A percentile compares a stretch with the other conserved stretches of the same genome.
These are phyloP conservation scores for Tetropium fuscum DNA, from an alignment of 2,888 invertebrate species.

Conservation along the genomic window DNA sequence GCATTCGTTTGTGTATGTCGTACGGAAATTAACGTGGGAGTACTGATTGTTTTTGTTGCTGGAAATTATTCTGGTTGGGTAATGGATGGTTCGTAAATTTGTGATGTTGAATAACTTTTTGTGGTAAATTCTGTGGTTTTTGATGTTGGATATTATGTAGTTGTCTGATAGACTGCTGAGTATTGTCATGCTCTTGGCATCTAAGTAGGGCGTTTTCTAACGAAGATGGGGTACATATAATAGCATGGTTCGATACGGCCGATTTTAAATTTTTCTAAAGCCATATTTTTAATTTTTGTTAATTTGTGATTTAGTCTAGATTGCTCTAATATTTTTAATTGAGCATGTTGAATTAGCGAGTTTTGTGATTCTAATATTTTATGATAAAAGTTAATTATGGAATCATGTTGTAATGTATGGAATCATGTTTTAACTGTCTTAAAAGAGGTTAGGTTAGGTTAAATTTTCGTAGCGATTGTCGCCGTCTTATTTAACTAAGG, in stretches of 20 bases:
- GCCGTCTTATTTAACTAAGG: too few species aligned
- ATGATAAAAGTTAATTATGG: too few species aligned
- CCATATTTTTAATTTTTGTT: background rate
- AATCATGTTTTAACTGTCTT: too few species aligned
- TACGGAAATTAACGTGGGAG: background rate
- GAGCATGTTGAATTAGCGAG: too few species aligned
- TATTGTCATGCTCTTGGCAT: background rate
- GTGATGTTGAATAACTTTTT: background rate
- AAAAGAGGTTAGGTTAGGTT: too few species aligned
- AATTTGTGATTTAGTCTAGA: background rate
- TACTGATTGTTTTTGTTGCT: background rate
- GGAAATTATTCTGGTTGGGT: background rate
- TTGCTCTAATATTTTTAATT: too few species aligned
- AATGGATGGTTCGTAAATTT: background rate
- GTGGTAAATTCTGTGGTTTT: background rate
- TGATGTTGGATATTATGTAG: background rate
- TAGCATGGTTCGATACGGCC: background rate
- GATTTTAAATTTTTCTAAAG: background rate
- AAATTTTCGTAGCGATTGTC: too few species aligned
- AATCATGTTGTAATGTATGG: too few species aligned
- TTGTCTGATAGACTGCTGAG: background rate
- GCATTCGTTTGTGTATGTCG: background rate
- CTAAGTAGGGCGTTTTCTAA: background rate
- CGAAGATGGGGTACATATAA: background rate
- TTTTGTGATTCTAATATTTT: too few species aligned